Conservation (phyloP, 2,113 vertebrate genomes). For the Columba janthina region DNA sequence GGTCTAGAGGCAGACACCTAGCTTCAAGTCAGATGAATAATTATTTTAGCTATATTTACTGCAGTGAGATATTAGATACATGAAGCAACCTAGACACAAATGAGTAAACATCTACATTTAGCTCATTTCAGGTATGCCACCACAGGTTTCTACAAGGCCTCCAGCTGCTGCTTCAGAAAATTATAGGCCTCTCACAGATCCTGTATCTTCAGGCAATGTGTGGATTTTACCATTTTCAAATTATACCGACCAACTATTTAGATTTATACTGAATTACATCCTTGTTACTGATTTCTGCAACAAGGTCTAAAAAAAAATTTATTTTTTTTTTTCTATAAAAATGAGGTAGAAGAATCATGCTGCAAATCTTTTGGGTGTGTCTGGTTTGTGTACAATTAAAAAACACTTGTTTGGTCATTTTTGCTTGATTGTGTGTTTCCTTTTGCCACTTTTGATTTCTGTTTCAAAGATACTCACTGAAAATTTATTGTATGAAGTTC, state of each 20-base stretch:
- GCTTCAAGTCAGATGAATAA: neutral
- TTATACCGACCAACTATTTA: neutral
- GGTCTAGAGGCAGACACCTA: neutral
- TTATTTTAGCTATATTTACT: neutral
- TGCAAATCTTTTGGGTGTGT: neutral
- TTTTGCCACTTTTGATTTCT: neutral
- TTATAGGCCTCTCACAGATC: neutral
- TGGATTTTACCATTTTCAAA: neutral
- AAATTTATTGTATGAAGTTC: neutral
- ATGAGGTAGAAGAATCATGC: fast-evolving
- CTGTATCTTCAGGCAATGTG: neutral
- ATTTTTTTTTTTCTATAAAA: neutral
- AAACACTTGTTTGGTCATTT: neutral
- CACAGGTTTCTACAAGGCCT: neutral
- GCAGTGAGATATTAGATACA: neutral
- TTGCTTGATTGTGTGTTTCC: neutral
- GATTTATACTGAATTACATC: neutral
- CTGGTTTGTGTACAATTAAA: neutral
- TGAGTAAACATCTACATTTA: neutral
- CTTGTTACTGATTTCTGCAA: neutral
- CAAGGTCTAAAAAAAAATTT: neutral
- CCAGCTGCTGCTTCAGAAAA: neutral
- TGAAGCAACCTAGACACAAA: neutral
- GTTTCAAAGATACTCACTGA: neutral
- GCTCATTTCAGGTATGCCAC: neutral